phyloP scores from a whole-genome alignment of 2,113 vertebrate genomes.

The Cephalopterus ornatus region DNA sequence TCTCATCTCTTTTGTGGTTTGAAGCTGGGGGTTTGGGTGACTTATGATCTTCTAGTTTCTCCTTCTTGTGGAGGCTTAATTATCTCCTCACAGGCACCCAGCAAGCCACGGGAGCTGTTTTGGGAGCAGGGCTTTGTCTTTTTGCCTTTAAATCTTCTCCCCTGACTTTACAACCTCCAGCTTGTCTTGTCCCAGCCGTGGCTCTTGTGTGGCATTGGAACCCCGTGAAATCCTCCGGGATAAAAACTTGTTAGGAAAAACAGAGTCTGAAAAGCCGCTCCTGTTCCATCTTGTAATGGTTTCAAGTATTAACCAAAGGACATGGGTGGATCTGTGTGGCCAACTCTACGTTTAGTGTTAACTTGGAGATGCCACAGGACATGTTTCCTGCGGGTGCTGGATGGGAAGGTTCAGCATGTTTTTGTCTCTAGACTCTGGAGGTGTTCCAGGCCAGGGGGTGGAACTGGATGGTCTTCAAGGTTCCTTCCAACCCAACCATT shows the following conservation, averaged over 20 bases:
- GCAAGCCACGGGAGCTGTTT: not conserved
- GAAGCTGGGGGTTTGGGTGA: not conserved
- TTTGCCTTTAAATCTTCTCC: not conserved
- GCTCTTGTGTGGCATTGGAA: not conserved
- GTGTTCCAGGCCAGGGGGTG: not conserved
- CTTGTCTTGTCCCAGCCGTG: not conserved
- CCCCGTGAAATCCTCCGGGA: not conserved
- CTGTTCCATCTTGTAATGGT: not conserved
- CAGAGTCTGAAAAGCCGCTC: not conserved
- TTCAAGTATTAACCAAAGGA: not conserved
- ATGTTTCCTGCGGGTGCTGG: not conserved
- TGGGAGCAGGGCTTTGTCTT: not conserved
- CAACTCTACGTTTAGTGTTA: not conserved
- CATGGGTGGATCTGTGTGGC: not conserved
- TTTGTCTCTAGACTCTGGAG: not conserved
- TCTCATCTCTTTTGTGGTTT: not conserved
- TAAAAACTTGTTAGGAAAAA: not conserved
- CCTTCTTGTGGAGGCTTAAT: not conserved
- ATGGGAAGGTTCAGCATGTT: not conserved
- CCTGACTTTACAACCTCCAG: not conserved
- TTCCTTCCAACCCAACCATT: not conserved
- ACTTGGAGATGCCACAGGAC: not conserved
- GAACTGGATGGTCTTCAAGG: not conserved
- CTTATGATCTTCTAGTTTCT: not conserved
- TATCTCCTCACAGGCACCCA: not conserved